Conservation (phyloP, 1,140 invertebrate genomes). For the Zaprionus inermis region DNA sequence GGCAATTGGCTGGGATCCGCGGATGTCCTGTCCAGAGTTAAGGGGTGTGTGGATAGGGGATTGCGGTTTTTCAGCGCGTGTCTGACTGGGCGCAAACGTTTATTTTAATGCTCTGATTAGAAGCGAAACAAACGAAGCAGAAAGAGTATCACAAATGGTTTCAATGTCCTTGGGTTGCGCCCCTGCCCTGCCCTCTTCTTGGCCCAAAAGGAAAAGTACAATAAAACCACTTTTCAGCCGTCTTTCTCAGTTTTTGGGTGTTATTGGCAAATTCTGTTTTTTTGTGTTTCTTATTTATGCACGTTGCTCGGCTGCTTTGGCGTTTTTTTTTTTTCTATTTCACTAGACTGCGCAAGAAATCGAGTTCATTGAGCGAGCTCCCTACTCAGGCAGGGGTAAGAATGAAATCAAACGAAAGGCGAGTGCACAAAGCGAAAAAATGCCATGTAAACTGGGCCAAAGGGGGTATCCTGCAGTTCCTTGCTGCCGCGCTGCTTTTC, state of each 20-base stretch:
- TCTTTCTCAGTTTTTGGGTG: constrained; percentile 29
- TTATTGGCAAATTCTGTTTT: constrained; percentile 72
- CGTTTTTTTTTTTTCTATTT: constrained; percentile 80
- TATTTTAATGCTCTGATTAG: constrained; percentile 74
- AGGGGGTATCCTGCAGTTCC: background rate
- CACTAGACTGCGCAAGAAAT: constrained; percentile 62
- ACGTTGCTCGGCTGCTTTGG: constrained; percentile 35
- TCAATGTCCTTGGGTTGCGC: constrained; percentile 29
- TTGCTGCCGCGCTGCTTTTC: background rate
- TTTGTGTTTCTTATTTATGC: constrained; percentile 73
- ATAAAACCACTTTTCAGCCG: constrained; percentile 40
- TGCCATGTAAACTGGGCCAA: constrained; percentile 17
- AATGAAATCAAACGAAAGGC: constrained; percentile 45
- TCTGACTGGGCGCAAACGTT: constrained; percentile 47
- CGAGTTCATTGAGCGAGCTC: constrained; percentile 61
- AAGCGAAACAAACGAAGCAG: constrained; percentile 45
- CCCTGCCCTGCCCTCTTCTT: constrained; percentile 3
- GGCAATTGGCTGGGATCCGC: constrained; percentile 54
- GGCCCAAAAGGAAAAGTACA: background rate
- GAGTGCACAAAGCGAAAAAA: constrained; percentile 44
- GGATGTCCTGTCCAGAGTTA: constrained; percentile 40
- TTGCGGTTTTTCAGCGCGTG: constrained; percentile 21
- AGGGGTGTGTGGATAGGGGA: background rate
- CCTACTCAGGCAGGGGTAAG: constrained; percentile 6
- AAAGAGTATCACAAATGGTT: constrained; percentile 60